Evolutionary conservation across 2,797 vertebrate species (phyloP), one percentile per base, ranked within the genome.

Genomic region (Sebastes hopkinsi): DNA sequence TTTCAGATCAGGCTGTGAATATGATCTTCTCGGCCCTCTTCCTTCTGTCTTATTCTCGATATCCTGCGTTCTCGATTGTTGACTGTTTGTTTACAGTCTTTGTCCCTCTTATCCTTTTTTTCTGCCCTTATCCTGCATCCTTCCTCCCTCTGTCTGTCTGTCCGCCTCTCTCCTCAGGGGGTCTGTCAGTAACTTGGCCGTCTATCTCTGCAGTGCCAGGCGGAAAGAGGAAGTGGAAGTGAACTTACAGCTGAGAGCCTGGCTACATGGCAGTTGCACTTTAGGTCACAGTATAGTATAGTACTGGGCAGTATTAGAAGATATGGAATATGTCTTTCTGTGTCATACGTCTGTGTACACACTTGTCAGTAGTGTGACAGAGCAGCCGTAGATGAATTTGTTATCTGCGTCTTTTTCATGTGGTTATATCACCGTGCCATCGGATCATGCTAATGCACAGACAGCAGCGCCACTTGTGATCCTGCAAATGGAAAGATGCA

Each of bases 401-500:
- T 72, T 69, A 25, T 79, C 61, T 60, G 25, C 7, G 1, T 67
- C 56, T 65, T 58, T 68, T 86, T 80, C 12, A 59, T 67, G 60
- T n/a, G 30, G 66, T 87, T 82, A 78, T 81, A 72, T 89, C 84
- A 62, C 65, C 52, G 10, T 68, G 52, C 71, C 56, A 79, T 87
- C 59, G 14, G 85, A 87, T 93, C 76, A 86, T 74, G 73, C 69
- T 82, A 85, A 89, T 86, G 73, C 84, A 84, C 66, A 64, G 76
- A 71, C 67, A 54, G 73, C 67, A 56, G 73, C 66, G 3, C 56
- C 50, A 64, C 64, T 79, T 75, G 75, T 75, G 82, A 87, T 79
- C 80, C 71, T 60, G 54, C 68, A 82, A 86, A 90, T 89, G 72
- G 90, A 79, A 85, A 87, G 38, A 88, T 77, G 80, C 72, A 89